phyloP scores from a whole-genome alignment of 64 coral and sea anemone genomes.

The Stichodactyla helianthus region DNA sequence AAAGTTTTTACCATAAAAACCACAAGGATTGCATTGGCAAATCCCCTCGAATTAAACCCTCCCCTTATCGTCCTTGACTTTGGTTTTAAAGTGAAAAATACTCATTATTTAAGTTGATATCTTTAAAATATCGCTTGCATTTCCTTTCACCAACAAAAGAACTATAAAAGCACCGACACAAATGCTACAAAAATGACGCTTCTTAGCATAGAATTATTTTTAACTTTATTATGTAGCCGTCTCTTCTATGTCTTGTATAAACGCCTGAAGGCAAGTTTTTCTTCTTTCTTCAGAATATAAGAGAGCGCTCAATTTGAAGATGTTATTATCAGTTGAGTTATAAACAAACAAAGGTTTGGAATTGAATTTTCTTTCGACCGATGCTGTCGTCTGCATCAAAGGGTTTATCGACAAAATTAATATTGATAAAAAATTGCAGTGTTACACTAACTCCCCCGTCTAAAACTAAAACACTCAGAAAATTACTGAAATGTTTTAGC shows the following conservation, averaged over 20 bases:
- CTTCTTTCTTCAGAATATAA: neutral
- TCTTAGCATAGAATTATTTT: too few relatives aligned
- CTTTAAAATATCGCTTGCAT: neutral
- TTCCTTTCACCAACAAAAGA: neutral
- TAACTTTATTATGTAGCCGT: too few relatives aligned
- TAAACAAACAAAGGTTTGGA: neutral
- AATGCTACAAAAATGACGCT: too few relatives aligned
- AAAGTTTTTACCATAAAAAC: neutral
- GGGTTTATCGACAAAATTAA: neutral
- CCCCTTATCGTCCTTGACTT: neutral
- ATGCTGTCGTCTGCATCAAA: neutral
- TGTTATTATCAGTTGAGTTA: neutral
- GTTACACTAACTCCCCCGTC: neutral
- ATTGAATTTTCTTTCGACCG: neutral
- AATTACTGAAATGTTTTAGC: neutral
- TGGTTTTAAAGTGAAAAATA: neutral
- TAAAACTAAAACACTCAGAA: neutral
- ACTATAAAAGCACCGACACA: too few relatives aligned
- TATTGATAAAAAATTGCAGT: neutral
- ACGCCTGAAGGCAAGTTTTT: neutral
- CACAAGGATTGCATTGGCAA: neutral
- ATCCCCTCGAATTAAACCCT: neutral
- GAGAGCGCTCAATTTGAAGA: constrained; percentile 1
- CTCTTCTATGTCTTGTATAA: neutral
- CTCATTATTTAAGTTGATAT: neutral